Conservation (phyloP, 1,140 invertebrate genomes). For the Macrobrachium nipponense region DNA sequence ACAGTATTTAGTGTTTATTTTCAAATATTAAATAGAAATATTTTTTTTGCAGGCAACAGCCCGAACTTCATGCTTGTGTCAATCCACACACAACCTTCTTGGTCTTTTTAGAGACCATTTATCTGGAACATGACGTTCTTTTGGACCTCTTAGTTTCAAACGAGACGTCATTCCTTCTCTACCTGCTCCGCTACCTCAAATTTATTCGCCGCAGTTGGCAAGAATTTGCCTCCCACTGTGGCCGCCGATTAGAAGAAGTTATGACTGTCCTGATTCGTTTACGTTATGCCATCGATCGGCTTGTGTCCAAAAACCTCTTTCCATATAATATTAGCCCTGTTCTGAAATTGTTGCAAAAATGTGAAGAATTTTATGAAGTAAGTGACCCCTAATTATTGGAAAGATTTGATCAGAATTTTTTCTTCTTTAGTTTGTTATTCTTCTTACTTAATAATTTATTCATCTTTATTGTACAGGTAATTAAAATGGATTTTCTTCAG, state of each 20-base stretch:
- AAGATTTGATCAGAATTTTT: neutral
- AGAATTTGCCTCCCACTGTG: slow-evolving; percentile 83
- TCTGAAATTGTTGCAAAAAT: slow-evolving; percentile 83
- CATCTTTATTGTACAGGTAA: neutral
- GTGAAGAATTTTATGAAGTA: slow-evolving; percentile 84
- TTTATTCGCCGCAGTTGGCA: slow-evolving; percentile 86
- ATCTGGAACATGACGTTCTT: slow-evolving; percentile 84
- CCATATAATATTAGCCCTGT: slow-evolving; percentile 92
- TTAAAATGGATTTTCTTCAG: too few relatives aligned
- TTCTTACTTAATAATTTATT: neutral
- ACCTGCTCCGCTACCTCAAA: slow-evolving; percentile 86
- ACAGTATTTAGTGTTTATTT: neutral
- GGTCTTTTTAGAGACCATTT: slow-evolving; percentile 85
- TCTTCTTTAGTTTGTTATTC: neutral
- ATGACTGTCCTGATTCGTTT: slow-evolving; percentile 86
- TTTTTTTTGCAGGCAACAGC: slow-evolving; percentile 68
- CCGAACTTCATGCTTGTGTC: slow-evolving; percentile 76
- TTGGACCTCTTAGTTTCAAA: slow-evolving; percentile 90
- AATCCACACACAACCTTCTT: slow-evolving; percentile 83
- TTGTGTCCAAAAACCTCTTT: slow-evolving; percentile 85
- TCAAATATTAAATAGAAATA: slow-evolving; percentile 71
- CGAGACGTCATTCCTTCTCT: slow-evolving; percentile 90
- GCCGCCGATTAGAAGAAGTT: slow-evolving; percentile 81
- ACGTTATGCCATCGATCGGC: slow-evolving; percentile 81
- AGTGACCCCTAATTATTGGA: slow-evolving; percentile 16